Evolutionary conservation across 1,140 invertebrate species (phyloP), one percentile per base, ranked within the genome.

Genomic region (Calliphora vicina): DNA sequence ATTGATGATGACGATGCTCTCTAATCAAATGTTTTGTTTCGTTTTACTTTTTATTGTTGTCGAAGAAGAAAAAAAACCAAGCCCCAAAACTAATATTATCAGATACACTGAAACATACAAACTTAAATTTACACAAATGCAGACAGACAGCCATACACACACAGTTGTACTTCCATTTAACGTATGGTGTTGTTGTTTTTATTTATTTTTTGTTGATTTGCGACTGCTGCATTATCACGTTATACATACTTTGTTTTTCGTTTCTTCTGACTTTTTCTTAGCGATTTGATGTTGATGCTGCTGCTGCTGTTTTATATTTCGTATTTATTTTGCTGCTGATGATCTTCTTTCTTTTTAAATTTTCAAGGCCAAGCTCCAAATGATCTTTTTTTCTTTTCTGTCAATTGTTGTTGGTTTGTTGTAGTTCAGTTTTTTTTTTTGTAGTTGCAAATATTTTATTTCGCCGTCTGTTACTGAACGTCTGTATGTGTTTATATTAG

Each of bases 291-390:
- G 8, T 45, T 25, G 76, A n/a, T 25, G 57, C 71, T 81, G 78
- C 29, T 81, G 78, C 29, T 83, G 78, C 67, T 80, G 76, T 80
- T 80, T 27, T 81, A 23, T 74, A 71, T 80, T 9, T 81, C 17
- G 4, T 50, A 15, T 50, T 43, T 43, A 43, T 50, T 4, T 10
- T 50, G 15, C 43, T 45, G 80, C 20, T 83, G 83, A 50, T 83
- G 80, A 45, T 78, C 74, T 78, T 78, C 74, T 78, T 78, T 78
- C 74, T 42, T 43, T 78, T 43, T n/a, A 17, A 78, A 45, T 45
- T 78, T 78, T 78, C 74, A 78, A 78, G 74, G 74, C 74, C 74
- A 78, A 78, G 74, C 74, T 78, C 74, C 74, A 78, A 78, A 78
- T 78, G 73, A 42, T 76, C 20, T 42, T 76, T 35, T 76, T 76